Conservation (phyloP, 2,888 invertebrate genomes). For the Pasiphila rectangulata region DNA sequence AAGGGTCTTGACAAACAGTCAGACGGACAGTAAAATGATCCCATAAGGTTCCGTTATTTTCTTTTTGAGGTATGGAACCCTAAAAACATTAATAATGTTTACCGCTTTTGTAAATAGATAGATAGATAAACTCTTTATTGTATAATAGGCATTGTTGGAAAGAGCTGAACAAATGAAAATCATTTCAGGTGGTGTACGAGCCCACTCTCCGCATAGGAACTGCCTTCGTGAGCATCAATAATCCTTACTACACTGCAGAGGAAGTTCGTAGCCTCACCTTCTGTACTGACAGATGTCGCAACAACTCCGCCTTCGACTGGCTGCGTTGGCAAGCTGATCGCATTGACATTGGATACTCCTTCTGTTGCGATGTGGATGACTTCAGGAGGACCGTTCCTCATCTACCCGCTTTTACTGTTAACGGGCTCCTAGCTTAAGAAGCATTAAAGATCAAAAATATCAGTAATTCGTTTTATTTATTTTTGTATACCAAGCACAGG, state of each 20-base stretch:
- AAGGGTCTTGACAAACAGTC: too few species aligned
- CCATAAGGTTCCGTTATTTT: too few species aligned
- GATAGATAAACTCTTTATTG: too few species aligned
- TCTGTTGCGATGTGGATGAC: slow-evolving; percentile 82
- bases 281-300: slow-evolving; percentile 75
- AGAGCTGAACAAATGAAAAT: too few species aligned
- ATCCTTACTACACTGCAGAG: slow-evolving; percentile 75
- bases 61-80: too few species aligned
- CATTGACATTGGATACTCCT: slow-evolving; percentile 79
- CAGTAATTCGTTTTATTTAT: too few species aligned
- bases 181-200: slow-evolving; percentile 78
- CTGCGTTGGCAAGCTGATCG: slow-evolving; percentile 78
- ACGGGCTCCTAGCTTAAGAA: slow-evolving; percentile 46
- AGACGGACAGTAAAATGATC: too few species aligned
- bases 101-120: too few species aligned
- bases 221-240: slow-evolving; percentile 83
- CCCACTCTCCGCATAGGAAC: slow-evolving; percentile 70
- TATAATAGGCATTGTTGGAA: too few species aligned
- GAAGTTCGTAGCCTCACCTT: slow-evolving; percentile 67
- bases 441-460: neutral
- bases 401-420: slow-evolving; percentile 76
- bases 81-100: too few species aligned
- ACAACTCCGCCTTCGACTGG: slow-evolving; percentile 82
- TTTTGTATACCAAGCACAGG: too few species aligned
- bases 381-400: slow-evolving; percentile 75